phyloP scores from a whole-genome alignment of 2,113 vertebrate genomes.

The Xiphophorus couchianus region DNA sequence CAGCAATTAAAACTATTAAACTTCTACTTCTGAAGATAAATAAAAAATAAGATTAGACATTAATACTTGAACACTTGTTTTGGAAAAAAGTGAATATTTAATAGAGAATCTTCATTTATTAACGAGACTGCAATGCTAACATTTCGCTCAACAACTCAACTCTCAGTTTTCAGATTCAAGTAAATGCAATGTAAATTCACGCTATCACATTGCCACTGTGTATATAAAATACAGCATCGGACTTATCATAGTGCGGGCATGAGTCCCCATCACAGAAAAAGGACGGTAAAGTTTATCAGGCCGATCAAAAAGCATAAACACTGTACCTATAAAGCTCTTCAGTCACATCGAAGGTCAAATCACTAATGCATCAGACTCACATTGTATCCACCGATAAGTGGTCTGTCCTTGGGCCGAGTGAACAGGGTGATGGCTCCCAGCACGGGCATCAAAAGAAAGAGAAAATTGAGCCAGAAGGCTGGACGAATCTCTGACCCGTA shows the following conservation, averaged over 20 bases:
- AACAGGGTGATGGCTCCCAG: conserved; percentile 83
- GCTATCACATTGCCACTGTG: not conserved
- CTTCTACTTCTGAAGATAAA: not conserved
- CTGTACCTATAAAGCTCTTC: not conserved
- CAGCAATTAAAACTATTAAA: not conserved
- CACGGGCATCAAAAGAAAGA: conserved; percentile 82
- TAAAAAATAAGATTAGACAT: not conserved
- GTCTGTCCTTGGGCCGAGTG: conserved; percentile 68
- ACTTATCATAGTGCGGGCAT: not conserved
- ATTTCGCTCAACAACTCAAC: not conserved
- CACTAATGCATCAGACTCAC: conserved; percentile 68
- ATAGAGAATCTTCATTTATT: not conserved
- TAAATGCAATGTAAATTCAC: not conserved
- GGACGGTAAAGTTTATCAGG: not conserved
- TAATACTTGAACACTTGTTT: not conserved
- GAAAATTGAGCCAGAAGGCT: conserved; percentile 85
- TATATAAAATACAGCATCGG: not conserved
- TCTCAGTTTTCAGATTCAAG: not conserved
- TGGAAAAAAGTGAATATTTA: not conserved
- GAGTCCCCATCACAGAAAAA: not conserved
- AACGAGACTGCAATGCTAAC: not conserved
- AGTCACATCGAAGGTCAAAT: conserved; percentile 1
- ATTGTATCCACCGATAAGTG: conserved; percentile 68
- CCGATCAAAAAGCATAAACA: conserved; percentile 23
- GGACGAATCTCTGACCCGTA: conserved; percentile 87